These are phyloP conservation scores for Pandion haliaetus DNA, from an alignment of 2,113 vertebrate species.

Conservation along the genomic window DNA sequence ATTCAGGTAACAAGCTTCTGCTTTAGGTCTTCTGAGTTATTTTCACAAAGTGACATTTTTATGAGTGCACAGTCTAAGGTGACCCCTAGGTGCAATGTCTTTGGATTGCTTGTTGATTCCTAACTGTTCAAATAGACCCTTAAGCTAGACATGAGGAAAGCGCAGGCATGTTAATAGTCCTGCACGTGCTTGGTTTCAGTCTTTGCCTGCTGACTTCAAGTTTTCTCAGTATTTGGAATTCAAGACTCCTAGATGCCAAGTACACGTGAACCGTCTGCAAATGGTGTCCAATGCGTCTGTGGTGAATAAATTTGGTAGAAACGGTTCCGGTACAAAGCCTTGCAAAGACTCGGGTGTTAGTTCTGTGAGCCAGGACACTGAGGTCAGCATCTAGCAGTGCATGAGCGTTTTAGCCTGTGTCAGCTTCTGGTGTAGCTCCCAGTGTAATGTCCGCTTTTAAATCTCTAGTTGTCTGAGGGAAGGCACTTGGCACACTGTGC, in stretches of 20 bases:
- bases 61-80: fast-evolving
- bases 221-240: not conserved
- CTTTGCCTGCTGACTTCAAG: not conserved
- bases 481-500: not conserved
- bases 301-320: not conserved
- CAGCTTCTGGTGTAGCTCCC: not conserved
- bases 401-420: fast-evolving
- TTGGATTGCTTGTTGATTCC: not conserved
- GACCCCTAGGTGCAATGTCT: too few relatives aligned
- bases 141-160: not conserved
- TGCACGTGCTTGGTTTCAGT: not conserved
- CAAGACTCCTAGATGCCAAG: fast-evolving
- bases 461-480: not conserved
- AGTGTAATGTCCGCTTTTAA: fast-evolving
- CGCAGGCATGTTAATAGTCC: not conserved
- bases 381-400: not conserved
- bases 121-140: not conserved
- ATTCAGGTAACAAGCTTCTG: not conserved
- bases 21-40: not conserved
- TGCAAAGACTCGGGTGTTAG: not conserved
- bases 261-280: not conserved
- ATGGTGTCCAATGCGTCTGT: fast-evolving
- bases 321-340: fast-evolving
- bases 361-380: not conserved
- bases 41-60: not conserved